These are phyloP conservation scores for Scortum barcoo DNA, from an alignment of 2,113 vertebrate genomes.

Conservation along the genomic window DNA sequence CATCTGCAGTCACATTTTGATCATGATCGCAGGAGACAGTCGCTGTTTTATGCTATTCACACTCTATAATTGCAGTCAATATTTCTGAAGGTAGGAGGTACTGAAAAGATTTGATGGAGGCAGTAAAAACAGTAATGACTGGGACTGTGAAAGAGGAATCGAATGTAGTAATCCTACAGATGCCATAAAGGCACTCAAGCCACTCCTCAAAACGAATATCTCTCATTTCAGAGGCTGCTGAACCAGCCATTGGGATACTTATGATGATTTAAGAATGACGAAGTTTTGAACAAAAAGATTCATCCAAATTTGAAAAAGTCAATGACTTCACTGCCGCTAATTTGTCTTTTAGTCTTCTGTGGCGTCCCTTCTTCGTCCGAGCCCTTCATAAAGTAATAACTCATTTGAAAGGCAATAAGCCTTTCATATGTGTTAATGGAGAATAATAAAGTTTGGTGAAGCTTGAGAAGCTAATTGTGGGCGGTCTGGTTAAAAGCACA, in stretches of 20 bases:
- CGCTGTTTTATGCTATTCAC: constrained; percentile 54
- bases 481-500: constrained; percentile 59
- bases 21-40: constrained; percentile 61
- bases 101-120: constrained; percentile 63
- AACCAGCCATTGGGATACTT: not conserved
- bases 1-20: constrained; percentile 46
- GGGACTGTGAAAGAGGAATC: constrained; percentile 55
- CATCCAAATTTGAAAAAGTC: not conserved
- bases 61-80: constrained; percentile 68
- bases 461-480: constrained; percentile 76
- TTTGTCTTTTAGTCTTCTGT: constrained; percentile 36
- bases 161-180: constrained; percentile 60
- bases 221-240: constrained; percentile 53
- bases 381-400: constrained; percentile 57
- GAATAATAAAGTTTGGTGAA: constrained; percentile 77
- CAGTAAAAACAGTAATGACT: constrained; percentile 70
- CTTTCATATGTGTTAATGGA: constrained; percentile 68
- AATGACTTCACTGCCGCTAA: constrained; percentile 22
- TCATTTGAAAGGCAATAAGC: constrained; percentile 67
- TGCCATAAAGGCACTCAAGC: constrained; percentile 60
- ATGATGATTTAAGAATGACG: constrained; percentile 13
- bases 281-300: constrained; percentile 12
- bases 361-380: constrained; percentile 41
- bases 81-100: constrained; percentile 62
- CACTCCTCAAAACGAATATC: constrained; percentile 58